phyloP scores from a whole-genome alignment of 2,797 vertebrate genomes.

The Sandelia bainsii region DNA sequence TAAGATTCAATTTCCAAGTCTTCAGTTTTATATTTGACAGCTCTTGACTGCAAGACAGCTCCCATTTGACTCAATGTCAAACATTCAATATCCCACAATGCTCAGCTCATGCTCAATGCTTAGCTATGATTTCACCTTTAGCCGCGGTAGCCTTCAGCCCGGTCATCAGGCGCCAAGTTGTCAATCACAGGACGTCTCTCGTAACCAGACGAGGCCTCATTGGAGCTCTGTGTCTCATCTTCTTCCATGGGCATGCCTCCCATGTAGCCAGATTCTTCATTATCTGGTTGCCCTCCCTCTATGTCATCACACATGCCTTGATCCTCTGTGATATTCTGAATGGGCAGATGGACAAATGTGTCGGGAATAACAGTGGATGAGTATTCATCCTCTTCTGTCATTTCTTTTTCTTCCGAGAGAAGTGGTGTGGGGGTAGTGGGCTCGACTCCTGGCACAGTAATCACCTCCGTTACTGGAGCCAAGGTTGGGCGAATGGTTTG shows the following conservation, averaged over 20 bases:
- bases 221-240: fast-evolving
- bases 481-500: no score
- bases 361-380: fast-evolving
- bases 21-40: background rate
- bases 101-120: no score
- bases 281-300: fast-evolving
- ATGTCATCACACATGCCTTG: fast-evolving
- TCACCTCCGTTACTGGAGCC: no score
- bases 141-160: constrained; percentile 22
- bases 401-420: fast-evolving
- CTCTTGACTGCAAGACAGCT: no score
- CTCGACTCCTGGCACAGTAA: fast-evolving
- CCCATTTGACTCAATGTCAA: no score
- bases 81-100: background rate
- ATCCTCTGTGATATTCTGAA: fast-evolving
- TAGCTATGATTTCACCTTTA: background rate
- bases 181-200: constrained; percentile 17
- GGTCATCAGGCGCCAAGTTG: constrained; percentile 28
- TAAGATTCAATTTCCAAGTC: background rate
- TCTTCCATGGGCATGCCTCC: background rate
- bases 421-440: constrained; percentile 9
- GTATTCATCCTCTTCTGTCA: fast-evolving
- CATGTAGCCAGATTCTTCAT: constrained; percentile 4
- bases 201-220: background rate
- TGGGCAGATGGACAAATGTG: fast-evolving